phyloP scores from a whole-genome alignment of 2,797 vertebrate genomes.

The Mormyrops attenuatus region DNA sequence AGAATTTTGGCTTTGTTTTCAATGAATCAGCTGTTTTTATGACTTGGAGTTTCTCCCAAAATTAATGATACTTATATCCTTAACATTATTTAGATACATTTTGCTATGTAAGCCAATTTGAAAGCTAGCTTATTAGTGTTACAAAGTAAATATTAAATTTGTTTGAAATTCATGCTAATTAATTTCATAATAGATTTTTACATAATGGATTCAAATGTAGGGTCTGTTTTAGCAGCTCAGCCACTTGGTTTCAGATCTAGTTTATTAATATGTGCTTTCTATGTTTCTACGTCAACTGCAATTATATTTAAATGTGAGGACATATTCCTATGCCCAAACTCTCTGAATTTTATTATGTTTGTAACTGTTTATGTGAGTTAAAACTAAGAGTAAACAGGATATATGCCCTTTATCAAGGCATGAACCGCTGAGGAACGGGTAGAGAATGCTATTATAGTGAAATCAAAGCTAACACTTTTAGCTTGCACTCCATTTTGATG shows the following conservation, averaged over 20 bases:
- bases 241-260: not conserved
- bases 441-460: not conserved
- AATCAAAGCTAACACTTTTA: not conserved
- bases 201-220: not conserved
- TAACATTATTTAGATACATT: not conserved
- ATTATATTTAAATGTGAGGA: not conserved
- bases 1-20: not conserved
- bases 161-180: not conserved
- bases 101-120: not conserved
- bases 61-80: not conserved
- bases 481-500: not conserved
- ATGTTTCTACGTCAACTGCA: not conserved
- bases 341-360: not conserved
- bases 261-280: not conserved
- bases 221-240: not conserved
- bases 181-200: not conserved
- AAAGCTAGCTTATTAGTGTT: not conserved
- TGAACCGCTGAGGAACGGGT: not conserved
- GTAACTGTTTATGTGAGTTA: not conserved
- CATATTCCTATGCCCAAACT: not conserved
- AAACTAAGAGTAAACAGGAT: not conserved
- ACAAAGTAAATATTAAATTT: not conserved
- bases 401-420: not conserved
- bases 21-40: not conserved
- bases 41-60: not conserved